These are phyloP conservation scores for Lysandra coridon DNA, from an alignment of 2,888 invertebrate genomes.

Conservation along the genomic window DNA sequence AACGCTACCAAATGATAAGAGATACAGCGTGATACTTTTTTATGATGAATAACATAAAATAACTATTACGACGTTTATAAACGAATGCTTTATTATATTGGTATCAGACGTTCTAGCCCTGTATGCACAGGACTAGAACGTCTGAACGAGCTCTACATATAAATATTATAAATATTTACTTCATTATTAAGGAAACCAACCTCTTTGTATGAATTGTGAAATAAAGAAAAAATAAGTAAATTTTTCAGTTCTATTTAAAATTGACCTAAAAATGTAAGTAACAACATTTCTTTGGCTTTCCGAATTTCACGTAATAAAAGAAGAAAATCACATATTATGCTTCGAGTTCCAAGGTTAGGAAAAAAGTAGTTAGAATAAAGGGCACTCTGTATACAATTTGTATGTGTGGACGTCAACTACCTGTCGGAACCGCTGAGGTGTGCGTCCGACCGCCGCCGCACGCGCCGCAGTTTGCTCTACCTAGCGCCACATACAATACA, in stretches of 20 bases:
- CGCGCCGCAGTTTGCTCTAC: conserved; percentile 49
- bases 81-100: background rate
- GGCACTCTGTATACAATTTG: conserved; percentile 45
- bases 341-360: background rate
- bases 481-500: conserved; percentile 30
- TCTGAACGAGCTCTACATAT: background rate
- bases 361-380: background rate
- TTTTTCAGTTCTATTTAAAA: too few relatives aligned
- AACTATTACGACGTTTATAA: background rate
- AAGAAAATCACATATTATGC: too few relatives aligned
- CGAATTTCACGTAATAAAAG: too few relatives aligned
- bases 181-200: too few relatives aligned
- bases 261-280: too few relatives aligned
- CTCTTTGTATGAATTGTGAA: too few relatives aligned
- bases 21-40: conserved; percentile 54
- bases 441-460: conserved; percentile 43
- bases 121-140: background rate
- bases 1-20: conserved; percentile 70
- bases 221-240: too few relatives aligned
- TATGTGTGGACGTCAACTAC: conserved; percentile 42
- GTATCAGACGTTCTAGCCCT: background rate
- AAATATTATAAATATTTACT: too few relatives aligned
- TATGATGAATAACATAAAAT: background rate
- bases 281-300: too few relatives aligned
- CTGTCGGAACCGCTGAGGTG: conserved; percentile 46